Evolutionary conservation across 2,113 vertebrate genomes (phyloP), one percentile per base, ranked within the genome.

Genomic region (Anoura caudifer): DNA sequence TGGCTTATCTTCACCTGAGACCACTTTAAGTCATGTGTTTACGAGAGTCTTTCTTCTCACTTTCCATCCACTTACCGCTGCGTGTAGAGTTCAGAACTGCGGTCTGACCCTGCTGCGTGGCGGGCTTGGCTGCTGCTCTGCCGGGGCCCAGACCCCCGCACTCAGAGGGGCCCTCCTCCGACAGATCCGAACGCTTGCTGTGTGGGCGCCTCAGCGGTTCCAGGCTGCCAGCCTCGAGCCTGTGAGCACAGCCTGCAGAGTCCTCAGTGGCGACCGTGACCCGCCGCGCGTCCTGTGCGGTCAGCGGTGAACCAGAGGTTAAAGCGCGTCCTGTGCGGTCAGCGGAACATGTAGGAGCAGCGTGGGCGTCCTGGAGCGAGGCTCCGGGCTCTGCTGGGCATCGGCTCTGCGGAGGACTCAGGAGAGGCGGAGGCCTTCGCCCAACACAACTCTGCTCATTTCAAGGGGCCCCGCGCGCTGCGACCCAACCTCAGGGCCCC

Each of bases 1-100:
- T 22, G 7, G 76, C 76, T 47, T 87, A 81, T 61, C 85, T 72
- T 94, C 96, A 97, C 90, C 96, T 92, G 96, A 97, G 96, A 94
- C 84, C 63, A 26, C 24, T 59, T 24, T 0, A 59, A 90, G 94
- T 82, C 80, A 91, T 54, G 63, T 97, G 93, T 95, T 97, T 97
- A 93, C 77, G 52, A 88, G 93, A 95, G 79, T 83, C 8, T 94
- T 86, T 97, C 90, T 94, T 86, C 70, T 73, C 24, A 24, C 56
- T 59, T 59, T 59, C 24, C 24, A 8, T 83, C 86, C 94, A 96
- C 95, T 95, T 93, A 75, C 87, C 59, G 54, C 73, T 75, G 63
- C 59, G 45, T 87, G 87, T 76, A 33, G 43, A 87, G 61, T 90
- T 75, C 89, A 52, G 91, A 73, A 65, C 54, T 47, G 86, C 82